These are phyloP conservation scores for Fukomys damarensis DNA, from an alignment of 2,113 vertebrate species.

Conservation along the genomic window DNA sequence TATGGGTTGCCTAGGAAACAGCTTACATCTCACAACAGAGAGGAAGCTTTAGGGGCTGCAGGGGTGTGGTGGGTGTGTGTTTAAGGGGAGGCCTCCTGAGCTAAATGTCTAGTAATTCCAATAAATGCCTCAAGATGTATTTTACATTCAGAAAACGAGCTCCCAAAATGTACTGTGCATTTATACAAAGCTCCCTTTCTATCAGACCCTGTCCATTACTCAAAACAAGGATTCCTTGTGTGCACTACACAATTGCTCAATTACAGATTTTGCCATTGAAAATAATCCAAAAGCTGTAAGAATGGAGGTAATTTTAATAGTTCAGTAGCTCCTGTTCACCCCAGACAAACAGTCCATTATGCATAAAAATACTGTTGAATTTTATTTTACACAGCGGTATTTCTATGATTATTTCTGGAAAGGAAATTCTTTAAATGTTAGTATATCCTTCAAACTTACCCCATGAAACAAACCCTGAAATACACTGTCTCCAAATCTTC, in stretches of 20 bases:
- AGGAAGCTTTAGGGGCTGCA: not conserved
- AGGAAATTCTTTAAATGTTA: not conserved
- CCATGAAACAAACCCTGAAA: not conserved
- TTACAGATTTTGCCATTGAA: slow-evolving; percentile 2
- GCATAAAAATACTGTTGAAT: not conserved
- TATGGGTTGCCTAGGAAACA: slow-evolving; percentile 79
- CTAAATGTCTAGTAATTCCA: not conserved
- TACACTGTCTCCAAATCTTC: not conserved
- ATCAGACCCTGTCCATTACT: not conserved
- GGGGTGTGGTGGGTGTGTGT: not conserved
- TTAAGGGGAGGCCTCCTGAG: not conserved
- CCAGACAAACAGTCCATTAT: not conserved
- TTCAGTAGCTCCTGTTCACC: not conserved
- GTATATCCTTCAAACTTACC: not conserved
- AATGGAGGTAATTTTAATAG: not conserved
- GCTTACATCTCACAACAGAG: not conserved
- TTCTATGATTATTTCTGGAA: not conserved
- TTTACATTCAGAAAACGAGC: not conserved
- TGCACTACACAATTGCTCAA: not conserved
- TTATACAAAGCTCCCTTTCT: not conserved
- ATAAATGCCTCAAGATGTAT: not conserved
- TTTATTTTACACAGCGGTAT: not conserved
- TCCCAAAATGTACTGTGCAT: not conserved
- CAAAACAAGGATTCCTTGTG: slow-evolving; percentile 13
- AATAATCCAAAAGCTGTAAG: not conserved